These are phyloP conservation scores for Phaedon cochleariae DNA, from an alignment of 2,888 invertebrate genomes.

Conservation along the genomic window DNA sequence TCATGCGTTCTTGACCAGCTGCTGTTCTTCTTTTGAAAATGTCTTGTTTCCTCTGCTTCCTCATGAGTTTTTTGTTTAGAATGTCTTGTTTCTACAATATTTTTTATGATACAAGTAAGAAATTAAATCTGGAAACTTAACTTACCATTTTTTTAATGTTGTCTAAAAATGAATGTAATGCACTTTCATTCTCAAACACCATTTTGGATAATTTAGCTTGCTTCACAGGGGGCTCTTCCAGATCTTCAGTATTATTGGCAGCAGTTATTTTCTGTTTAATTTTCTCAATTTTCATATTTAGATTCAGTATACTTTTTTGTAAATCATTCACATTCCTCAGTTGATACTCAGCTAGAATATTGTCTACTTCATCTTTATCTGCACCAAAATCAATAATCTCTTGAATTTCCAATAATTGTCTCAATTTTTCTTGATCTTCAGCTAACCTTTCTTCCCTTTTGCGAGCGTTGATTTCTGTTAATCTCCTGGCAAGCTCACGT, in stretches of 20 bases:
- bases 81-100: conserved; percentile 72
- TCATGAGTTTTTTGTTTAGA: conserved; percentile 73
- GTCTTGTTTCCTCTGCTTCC: conserved; percentile 84
- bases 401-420: conserved; percentile 78
- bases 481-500: conserved; percentile 82
- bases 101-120: neutral
- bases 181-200: conserved; percentile 60
- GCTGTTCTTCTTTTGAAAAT: conserved; percentile 90
- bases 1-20: conserved; percentile 94
- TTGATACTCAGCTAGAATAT: conserved; percentile 78
- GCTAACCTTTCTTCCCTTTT: conserved; percentile 87
- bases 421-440: conserved; percentile 88
- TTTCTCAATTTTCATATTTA: conserved; percentile 78
- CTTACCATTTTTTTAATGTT: conserved; percentile 72
- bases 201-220: conserved; percentile 61
- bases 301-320: conserved; percentile 75
- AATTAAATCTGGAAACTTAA: neutral
- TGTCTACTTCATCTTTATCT: conserved; percentile 68
- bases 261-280: conserved; percentile 79
- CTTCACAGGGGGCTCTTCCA: conserved; percentile 59
- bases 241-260: conserved; percentile 68
- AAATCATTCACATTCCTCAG: conserved; percentile 81
- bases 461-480: conserved; percentile 89
- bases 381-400: conserved; percentile 81
- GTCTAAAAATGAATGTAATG: conserved; percentile 63